Percentiles rank a stretch among this genome's conserved stretches.
phyloP scores from a whole-genome alignment of 2,888 invertebrate species.

The Eretmocerus hayati region DNA sequence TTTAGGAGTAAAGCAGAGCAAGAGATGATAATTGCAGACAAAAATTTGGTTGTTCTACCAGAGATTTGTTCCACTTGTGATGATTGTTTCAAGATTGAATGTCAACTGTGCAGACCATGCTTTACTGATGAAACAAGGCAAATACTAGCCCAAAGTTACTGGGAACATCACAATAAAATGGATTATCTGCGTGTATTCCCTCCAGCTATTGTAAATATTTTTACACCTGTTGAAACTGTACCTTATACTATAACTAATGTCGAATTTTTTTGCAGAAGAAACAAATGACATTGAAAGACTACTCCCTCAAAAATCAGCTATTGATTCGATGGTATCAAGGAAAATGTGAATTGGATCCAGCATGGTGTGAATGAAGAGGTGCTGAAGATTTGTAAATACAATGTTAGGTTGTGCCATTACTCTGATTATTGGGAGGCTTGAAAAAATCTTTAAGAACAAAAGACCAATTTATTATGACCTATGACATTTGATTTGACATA shows the following conservation, averaged over 20 bases:
- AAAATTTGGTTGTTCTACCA: constrained; percentile 72
- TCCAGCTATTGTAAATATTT: constrained; percentile 54
- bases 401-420: constrained; percentile 10
- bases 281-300: constrained; percentile 48
- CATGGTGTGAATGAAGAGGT: constrained; percentile 60
- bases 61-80: constrained; percentile 58
- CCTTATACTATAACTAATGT: constrained; percentile 11
- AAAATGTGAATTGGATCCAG: constrained; percentile 72
- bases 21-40: constrained; percentile 66
- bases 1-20: constrained; percentile 42
- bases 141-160: constrained; percentile 61
- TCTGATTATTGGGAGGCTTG: no score
- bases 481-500: no score
- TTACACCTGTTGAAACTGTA: background rate
- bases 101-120: constrained; percentile 75
- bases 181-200: constrained; percentile 80
- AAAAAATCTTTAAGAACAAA: no score
- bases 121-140: constrained; percentile 54
- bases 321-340: constrained; percentile 81
- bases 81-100: constrained; percentile 61
- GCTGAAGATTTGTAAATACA: background rate
- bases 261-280: constrained; percentile 37
- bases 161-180: constrained; percentile 73
- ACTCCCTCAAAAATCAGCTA: constrained; percentile 64
- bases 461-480: no score